phyloP scores from a whole-genome alignment of 2,888 invertebrate genomes.

The Tuta absoluta region DNA sequence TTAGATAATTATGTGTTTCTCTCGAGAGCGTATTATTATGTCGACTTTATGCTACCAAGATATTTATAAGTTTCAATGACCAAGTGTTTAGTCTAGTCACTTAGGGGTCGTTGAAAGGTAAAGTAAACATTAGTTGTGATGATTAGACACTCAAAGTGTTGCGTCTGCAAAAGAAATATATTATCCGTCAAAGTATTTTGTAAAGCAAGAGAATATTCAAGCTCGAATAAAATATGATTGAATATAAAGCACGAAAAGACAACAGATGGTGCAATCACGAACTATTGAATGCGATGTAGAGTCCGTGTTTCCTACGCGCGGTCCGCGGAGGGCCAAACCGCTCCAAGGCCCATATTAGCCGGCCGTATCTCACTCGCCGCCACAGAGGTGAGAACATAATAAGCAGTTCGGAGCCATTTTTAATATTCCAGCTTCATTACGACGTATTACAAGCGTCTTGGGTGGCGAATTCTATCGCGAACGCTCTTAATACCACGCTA shows the following conservation, averaged over 20 bases:
- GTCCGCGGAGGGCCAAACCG: slow-evolving; percentile 30
- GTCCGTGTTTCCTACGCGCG: neutral
- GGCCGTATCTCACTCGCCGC: slow-evolving; percentile 64
- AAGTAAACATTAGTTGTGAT: slow-evolving; percentile 5
- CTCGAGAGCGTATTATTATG: slow-evolving; percentile 39
- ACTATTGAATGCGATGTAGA: slow-evolving; percentile 48
- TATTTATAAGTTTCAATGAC: slow-evolving; percentile 48
- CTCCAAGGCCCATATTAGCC: slow-evolving; percentile 69
- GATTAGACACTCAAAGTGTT: neutral
- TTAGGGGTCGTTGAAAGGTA: slow-evolving; percentile 35
- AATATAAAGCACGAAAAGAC: slow-evolving; percentile 28
- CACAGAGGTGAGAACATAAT: slow-evolving; percentile 81
- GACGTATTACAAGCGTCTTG: slow-evolving; percentile 80
- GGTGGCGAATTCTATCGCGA: slow-evolving; percentile 81
- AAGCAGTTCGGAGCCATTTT: slow-evolving; percentile 78
- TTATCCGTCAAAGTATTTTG: neutral
- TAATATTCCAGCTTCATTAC: slow-evolving; percentile 81
- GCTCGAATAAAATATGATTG: neutral
- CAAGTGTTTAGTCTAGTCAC: slow-evolving; percentile 57
- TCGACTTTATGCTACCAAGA: slow-evolving; percentile 43
- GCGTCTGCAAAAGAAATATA: neutral
- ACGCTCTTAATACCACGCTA: slow-evolving; percentile 76
- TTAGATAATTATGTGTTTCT: slow-evolving; percentile 46
- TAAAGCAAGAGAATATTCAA: neutral
- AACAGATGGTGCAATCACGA: slow-evolving; percentile 62